Base-by-base conservation (phyloP, 2,888 invertebrate species). In the Cyclophora albipunctata region DNA sequence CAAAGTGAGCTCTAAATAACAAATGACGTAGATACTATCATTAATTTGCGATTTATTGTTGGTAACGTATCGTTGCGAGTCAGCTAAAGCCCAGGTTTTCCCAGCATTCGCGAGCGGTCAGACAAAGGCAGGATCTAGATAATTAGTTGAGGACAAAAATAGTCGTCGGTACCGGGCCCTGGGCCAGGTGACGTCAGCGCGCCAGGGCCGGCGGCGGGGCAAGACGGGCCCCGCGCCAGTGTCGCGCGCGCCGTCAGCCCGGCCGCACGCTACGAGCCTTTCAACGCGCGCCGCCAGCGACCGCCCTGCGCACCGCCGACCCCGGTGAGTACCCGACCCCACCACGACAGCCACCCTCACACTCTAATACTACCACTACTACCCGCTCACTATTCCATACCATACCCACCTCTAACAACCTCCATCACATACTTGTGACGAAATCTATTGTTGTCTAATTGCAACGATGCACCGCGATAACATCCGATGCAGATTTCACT, bases 201-300 rank as follows among this genome's bases (percentile, higher is more conserved):
- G 79, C 76, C 81, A 81, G 83, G 80, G 84, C 81, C 80, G 74
- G 63, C 78, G 75, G 84, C 84, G 86, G 87, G 88, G 87, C 85
- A 86, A 88, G 83, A 86, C 85, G 86, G 87, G 88, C 86, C 87
- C 87, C 87, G 85, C 86, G 84, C 81, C 87, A 88, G 87, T 86
- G 85, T 80, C 85, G 87, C 84, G 87, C 85, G 87, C 87, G 87
- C 87, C 84, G 85, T 81, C 87, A 71, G 73, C 73, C 82, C 73
- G 81, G 78, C 73, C 84, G 85, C 86, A 88, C 87, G 85, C 76
- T 67, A 66, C 68, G 58, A 54, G 59, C 55, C 60, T 58, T 56
- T 60, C 57, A 55, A 60, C 59, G 60, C 59, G 64, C 59, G 58
- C 67, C 63, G 54, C 64, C 55, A 49, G 58, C 54, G 40, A 49